These are phyloP conservation scores for Tetanocera ferruginea DNA, from an alignment of 2,888 invertebrate species.

Conservation along the genomic window DNA sequence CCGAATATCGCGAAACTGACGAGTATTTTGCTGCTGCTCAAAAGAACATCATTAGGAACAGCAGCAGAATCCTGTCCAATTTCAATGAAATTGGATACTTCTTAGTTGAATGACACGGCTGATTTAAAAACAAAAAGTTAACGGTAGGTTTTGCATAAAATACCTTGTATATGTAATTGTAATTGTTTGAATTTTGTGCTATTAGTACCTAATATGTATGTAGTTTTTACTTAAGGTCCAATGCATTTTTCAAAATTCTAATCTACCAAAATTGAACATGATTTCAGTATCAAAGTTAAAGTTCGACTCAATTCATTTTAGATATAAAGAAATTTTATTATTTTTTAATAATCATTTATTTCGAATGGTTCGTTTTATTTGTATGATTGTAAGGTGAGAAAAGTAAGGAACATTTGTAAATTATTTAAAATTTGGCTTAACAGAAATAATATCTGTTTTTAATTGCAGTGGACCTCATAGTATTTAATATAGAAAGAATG, in stretches of 20 bases:
- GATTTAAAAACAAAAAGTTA: neutral
- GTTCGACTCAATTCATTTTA: neutral
- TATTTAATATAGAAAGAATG: constrained; percentile 1
- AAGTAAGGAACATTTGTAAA: neutral
- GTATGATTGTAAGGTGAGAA: constrained; percentile 11
- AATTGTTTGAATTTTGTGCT: neutral
- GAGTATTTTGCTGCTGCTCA: neutral
- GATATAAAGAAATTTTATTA: neutral
- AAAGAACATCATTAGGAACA: neutral
- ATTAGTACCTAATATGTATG: neutral
- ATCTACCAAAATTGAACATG: neutral
- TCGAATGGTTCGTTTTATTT: neutral
- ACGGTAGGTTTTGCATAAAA: constrained; percentile 6
- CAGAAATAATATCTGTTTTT: neutral
- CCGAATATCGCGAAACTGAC: neutral
- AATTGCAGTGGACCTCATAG: constrained; percentile 12
- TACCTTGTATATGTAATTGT: neutral
- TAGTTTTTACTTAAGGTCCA: constrained; percentile 14
- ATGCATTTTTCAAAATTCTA: constrained; percentile 5
- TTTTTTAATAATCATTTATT: neutral
- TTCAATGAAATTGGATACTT: constrained; percentile 25
- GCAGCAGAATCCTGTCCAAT: constrained; percentile 16
- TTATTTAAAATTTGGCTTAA: neutral
- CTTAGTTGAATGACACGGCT: constrained; percentile 10
- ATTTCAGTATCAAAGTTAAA: too few relatives aligned